Percentiles rank a stretch among this genome's conserved stretches.
Evolutionary conservation across 64 coral and sea anemone genomes (phyloP).

Genomic region (Dendronephthya gigantea): DNA sequence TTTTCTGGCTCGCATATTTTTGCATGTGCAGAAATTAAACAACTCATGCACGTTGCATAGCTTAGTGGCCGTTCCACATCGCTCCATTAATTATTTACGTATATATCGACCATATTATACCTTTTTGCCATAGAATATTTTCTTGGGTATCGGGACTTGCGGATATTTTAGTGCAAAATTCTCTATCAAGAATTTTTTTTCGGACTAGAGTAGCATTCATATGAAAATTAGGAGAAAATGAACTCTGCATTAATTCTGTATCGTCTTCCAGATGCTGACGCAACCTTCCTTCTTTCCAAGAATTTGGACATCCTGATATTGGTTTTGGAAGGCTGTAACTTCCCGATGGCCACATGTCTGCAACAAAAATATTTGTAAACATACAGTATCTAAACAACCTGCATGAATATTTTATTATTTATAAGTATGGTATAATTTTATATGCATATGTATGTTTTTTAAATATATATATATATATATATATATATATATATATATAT

Average conservation of each 20-base stretch:
- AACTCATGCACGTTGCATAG: neutral
- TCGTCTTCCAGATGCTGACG: neutral
- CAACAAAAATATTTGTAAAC: no score
- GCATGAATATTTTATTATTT: no score
- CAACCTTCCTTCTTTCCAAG: neutral
- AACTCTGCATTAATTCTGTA: neutral
- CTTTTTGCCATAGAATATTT: neutral
- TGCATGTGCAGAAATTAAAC: no score
- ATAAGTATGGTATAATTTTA: no score
- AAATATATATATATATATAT: no score
- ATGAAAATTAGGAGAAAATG: neutral
- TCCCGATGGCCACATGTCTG: neutral
- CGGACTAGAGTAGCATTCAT: neutral
- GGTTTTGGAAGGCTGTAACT: neutral
- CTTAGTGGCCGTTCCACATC: no score
- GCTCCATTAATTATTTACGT: no score
- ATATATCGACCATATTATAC: no score
- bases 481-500: no score
- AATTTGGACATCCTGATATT: neutral
- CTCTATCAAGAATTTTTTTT: neutral
- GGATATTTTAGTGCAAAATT: neutral
- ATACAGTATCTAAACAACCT: no score
- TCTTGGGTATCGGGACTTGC: neutral
- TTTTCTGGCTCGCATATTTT: no score
- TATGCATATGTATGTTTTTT: no score